Evolutionary conservation across 1,140 invertebrate genomes (phyloP), one percentile per base, ranked within the genome.

Genomic region (Sweltsa coloradensis): DNA sequence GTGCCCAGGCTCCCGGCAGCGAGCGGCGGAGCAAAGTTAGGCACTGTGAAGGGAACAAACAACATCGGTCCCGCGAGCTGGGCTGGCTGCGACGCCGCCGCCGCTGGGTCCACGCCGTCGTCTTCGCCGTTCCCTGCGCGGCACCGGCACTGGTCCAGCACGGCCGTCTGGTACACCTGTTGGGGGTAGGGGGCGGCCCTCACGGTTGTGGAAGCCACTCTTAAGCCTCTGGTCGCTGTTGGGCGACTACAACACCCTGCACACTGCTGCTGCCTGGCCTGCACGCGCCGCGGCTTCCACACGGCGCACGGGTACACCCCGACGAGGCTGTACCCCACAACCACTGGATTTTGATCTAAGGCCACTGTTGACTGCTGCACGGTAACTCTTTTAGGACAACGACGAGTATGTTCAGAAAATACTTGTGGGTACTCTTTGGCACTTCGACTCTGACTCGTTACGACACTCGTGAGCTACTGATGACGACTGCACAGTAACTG

Each of bases 241-340:
- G 42, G 25, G 42, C 9, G 19, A 27, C 42, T 9, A 19, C 42
- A 11, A 16, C 36, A 19, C 36, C 42, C n/a, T 29, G 42, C 42
- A 29, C 42, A 44, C 42, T 13, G 42, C 7, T 25, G 34, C 34
- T 21, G 34, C 34, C 34, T 14, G 7, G 51, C 62, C 65, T 60
- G 60, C 59, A 51, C 52, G 60, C 49, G 54, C 55, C 51, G 59
- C 63, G 69, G 68, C 63, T 68, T 65, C 69, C 68, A 62, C 65
- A 70, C 67, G 60, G 69, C 68, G 56, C 66, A 70, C 54, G 69
- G 68, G 57, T 72, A 72, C 59, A 73, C 70, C 53, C 70, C 70
- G 59, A 73, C 65, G 53, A 73, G 63, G 59, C 70, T 72, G 60
- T 70, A 69, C 59, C 70, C 69, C 61, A 72, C 62, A 37, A 63